phyloP scores from a whole-genome alignment of 2,888 invertebrate genomes.

The Stictocephala bisonia region DNA sequence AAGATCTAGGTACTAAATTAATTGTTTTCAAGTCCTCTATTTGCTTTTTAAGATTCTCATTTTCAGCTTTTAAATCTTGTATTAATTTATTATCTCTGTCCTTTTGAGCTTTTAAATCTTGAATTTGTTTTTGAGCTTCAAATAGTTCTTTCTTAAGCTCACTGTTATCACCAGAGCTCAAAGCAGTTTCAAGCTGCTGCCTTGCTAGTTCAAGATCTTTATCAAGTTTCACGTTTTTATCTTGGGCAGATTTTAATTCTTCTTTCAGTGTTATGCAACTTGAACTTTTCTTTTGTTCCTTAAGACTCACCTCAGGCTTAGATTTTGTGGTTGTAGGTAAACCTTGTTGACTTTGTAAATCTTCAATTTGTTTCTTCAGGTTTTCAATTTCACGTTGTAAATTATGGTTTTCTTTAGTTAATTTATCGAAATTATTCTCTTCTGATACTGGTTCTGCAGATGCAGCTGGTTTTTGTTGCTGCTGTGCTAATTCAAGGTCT shows the following conservation, averaged over 20 bases:
- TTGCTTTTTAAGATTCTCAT: not conserved
- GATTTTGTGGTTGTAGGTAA: not conserved
- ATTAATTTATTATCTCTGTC: not conserved
- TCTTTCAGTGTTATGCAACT: not conserved
- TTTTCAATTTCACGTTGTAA: not conserved
- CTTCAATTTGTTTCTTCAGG: not conserved
- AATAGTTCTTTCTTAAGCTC: no score
- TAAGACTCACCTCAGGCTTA: not conserved
- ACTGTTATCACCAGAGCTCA: no score
- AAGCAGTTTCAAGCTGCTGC: no score
- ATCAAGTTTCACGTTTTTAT: no score
- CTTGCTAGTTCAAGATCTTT: no score
- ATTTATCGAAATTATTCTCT: not conserved
- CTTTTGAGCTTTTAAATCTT: not conserved
- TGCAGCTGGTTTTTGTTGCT: no score
- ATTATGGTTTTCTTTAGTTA: not conserved
- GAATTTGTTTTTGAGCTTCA: no score
- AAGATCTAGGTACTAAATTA: no score
- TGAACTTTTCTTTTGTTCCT: not conserved
- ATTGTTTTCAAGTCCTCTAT: not conserved
- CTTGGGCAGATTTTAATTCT: not conserved
- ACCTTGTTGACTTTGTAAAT: not conserved
- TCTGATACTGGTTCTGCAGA: no score
- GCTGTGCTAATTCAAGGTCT: no score
- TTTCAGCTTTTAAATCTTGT: slow-evolving; percentile 9